Evolutionary conservation across 2,113 vertebrate species (phyloP).

Genomic region (Sinocyclocheilus maitianheensis): DNA sequence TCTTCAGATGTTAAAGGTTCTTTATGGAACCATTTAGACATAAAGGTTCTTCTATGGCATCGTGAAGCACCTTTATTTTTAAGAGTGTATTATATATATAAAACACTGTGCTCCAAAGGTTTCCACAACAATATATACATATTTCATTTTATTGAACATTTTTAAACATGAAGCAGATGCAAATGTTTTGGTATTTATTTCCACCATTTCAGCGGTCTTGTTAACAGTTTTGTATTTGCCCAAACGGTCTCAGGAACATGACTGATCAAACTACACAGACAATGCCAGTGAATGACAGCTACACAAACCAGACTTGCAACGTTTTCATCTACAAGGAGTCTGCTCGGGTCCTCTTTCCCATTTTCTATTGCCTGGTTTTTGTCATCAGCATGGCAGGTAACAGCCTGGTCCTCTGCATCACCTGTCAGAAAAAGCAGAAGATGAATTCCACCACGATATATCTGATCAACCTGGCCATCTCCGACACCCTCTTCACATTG

Average conservation of each 20-base stretch:
- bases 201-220: not conserved
- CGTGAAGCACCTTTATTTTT: no score
- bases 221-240: not conserved
- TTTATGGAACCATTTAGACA: no score
- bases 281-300: not conserved
- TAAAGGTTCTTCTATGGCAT: no score
- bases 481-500: slow-evolving; percentile 81
- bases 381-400: slow-evolving; percentile 78
- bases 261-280: not conserved
- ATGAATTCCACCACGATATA: slow-evolving; percentile 82
- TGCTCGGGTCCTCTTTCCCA: slow-evolving; percentile 73
- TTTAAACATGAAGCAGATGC: not conserved
- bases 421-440: slow-evolving; percentile 78
- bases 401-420: slow-evolving; percentile 78
- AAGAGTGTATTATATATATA: not conserved
- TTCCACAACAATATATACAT: not conserved
- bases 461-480: slow-evolving; percentile 81
- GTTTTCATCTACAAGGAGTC: slow-evolving; percentile 71
- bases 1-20: no score
- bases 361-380: slow-evolving; percentile 78
- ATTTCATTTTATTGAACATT: not conserved
- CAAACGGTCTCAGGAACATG: not conserved
- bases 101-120: not conserved
- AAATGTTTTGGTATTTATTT: not conserved
- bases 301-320: slow-evolving; percentile 73